Conservation (phyloP, 92 coral and sea anemone genomes). For the Muricea muricata region DNA sequence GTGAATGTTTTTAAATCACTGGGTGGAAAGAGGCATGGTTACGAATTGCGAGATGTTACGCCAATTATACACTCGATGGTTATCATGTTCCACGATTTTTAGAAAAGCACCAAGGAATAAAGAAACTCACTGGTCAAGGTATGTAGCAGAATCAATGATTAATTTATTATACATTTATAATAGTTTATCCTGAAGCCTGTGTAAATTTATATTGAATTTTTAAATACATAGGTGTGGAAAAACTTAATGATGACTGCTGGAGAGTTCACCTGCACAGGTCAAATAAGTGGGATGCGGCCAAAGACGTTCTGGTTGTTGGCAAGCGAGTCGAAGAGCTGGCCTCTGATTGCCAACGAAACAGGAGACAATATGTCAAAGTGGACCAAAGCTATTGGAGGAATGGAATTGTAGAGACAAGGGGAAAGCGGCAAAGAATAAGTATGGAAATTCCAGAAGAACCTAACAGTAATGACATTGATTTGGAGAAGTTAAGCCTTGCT, state of each 20-base stretch:
- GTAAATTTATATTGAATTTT: too few relatives aligned
- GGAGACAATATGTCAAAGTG: too few relatives aligned
- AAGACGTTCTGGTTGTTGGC: slow-evolving; percentile 57
- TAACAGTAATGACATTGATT: slow-evolving; percentile 1
- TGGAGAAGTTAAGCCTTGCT: slow-evolving; percentile 29
- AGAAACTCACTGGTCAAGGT: slow-evolving; percentile 64
- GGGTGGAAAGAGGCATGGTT: slow-evolving; percentile 18
- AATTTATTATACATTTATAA: too few relatives aligned
- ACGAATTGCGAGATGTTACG: not conserved
- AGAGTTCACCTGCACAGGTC: slow-evolving; percentile 60
- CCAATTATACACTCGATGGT: slow-evolving; percentile 60
- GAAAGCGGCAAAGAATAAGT: slow-evolving; percentile 37
- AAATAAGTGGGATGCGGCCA: slow-evolving; percentile 45
- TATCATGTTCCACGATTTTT: slow-evolving; percentile 52
- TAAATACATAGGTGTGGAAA: not conserved
- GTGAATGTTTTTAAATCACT: slow-evolving; percentile 53
- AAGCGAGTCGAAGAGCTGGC: slow-evolving; percentile 54
- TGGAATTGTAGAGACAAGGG: slow-evolving; percentile 12
- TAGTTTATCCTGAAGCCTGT: too few relatives aligned
- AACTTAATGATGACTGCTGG: slow-evolving; percentile 53
- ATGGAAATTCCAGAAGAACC: slow-evolving; percentile 11
- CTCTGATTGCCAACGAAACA: too few relatives aligned
- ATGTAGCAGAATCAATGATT: too few relatives aligned
- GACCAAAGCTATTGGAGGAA: not conserved
- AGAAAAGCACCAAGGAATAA: slow-evolving; percentile 49